Conservation (phyloP, 2,888 invertebrate genomes). For the Limenitis camilla region DNA sequence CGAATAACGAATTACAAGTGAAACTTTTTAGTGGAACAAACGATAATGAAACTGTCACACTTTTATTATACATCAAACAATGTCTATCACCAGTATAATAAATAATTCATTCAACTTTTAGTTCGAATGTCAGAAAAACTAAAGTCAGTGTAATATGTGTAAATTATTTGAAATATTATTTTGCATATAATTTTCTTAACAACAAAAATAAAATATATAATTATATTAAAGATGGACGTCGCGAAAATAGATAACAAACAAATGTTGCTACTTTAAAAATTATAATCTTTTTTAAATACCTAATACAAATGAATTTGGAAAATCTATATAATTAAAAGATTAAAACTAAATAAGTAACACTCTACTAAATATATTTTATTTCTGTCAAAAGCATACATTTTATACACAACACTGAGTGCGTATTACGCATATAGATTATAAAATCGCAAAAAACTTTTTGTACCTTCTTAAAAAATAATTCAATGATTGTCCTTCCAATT, state of each 20-base stretch:
- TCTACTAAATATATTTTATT: no score
- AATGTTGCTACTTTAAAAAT: constrained; percentile 39
- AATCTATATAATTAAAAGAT: no score
- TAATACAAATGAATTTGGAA: background rate
- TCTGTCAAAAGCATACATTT: no score
- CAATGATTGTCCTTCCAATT: no score
- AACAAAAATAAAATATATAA: constrained; percentile 72
- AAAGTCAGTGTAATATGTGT: constrained; percentile 22
- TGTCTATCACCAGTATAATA: constrained; percentile 7
- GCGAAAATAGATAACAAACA: constrained; percentile 47
- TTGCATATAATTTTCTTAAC: constrained; percentile 53
- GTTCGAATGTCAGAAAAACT: constrained; percentile 23
- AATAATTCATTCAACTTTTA: constrained; percentile 30
- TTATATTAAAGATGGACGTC: constrained; percentile 73
- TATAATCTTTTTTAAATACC: constrained; percentile 4
- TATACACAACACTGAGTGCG: no score
- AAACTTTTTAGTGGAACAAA: constrained; percentile 63
- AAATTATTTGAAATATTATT: constrained; percentile 33
- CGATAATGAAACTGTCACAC: constrained; percentile 67
- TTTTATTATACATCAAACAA: constrained; percentile 44
- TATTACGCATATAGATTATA: no score
- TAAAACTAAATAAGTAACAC: no score
- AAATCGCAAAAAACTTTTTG: no score
- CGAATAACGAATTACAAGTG: constrained; percentile 49
- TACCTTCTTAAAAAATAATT: no score